Base-by-base conservation (phyloP, 2,113 vertebrate species). In the Dunckerocampus dactyliophorus region DNA sequence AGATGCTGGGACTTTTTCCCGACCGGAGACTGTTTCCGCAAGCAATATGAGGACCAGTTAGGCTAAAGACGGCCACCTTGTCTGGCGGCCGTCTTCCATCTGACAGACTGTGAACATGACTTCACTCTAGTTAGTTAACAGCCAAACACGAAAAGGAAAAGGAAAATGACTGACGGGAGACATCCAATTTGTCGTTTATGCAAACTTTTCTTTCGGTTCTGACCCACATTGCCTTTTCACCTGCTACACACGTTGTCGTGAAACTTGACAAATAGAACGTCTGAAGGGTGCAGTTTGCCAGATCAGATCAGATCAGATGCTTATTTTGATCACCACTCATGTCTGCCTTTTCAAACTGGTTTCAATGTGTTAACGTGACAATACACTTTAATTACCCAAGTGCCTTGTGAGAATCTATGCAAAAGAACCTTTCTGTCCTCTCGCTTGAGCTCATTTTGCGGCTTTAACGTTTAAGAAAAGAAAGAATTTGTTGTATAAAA, bases 1-100 rank as follows among this genome's bases (percentile, higher is more conserved):
- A 89, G 97, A 83, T 99, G 97, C 28, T 99, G 96, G 97, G 97
- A 99, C 81, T 99, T 99, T 73, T 99, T 97, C 90, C 96, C 97
- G 1, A 95, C 94, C 11, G 96, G 97, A 43, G 97, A 99, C 86
- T 98, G 97, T 84, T 99, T 99, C 89, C 93, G 96, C 28, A 99
- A 99, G 83, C 97, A 99, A 75, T 98, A 98, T 1, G 96, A 99
- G 90, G 97, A 99, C 91, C 96, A 92, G 86, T 85, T 98, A 83
- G 93, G 95, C 74, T 98, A 93, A 84, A 77, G 56, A 8, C 47
- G 69, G 62, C 46, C 8, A 37, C 54, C 21, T 14, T 14, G 21
- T 6, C 56, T 15, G 2, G 14, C 59, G 6, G 22, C 53, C 59
- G 53, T 39, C 54, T 46, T 71, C 47, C 15, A 67, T 46, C 63